Conservation (phyloP, 2,113 vertebrate genomes). For the Phyllostomus discolor region DNA sequence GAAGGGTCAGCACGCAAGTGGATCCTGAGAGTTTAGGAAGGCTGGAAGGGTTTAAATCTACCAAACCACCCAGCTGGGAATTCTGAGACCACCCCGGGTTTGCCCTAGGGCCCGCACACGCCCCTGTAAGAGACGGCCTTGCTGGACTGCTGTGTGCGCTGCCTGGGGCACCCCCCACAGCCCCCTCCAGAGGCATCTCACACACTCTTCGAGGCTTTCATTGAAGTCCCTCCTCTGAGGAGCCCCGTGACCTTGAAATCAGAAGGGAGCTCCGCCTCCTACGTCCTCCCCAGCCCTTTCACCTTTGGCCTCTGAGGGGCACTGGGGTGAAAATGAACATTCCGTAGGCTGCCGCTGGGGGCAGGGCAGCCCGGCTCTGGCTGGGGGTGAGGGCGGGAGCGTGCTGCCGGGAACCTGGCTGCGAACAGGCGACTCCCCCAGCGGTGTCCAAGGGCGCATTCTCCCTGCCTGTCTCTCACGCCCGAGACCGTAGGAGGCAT, state of each 20-base stretch:
- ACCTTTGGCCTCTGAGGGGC: not conserved
- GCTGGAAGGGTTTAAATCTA: not conserved
- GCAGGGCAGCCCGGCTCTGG: not conserved
- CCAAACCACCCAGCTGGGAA: not conserved
- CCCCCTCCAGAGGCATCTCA: no score
- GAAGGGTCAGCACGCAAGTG: not conserved
- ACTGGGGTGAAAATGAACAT: not conserved
- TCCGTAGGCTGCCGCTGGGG: not conserved
- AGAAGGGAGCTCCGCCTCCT: accelerated
- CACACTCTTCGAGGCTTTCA: not conserved
- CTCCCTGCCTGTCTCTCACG: not conserved
- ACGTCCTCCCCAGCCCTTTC: not conserved
- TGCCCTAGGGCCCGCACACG: not conserved
- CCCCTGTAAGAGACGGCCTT: not conserved
- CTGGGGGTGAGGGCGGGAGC: accelerated
- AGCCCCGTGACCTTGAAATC: not conserved
- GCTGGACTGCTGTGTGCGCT: not conserved
- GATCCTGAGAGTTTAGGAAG: not conserved
- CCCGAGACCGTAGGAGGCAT: not conserved
- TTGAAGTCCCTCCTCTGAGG: not conserved
- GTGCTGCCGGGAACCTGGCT: not conserved
- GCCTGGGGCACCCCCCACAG: not conserved
- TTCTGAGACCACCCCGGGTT: not conserved
- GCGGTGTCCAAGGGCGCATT: not conserved
- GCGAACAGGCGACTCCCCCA: not conserved